phyloP scores from a whole-genome alignment of 1,140 invertebrate genomes.

The honey bee (Apis mellifera) region DNA sequence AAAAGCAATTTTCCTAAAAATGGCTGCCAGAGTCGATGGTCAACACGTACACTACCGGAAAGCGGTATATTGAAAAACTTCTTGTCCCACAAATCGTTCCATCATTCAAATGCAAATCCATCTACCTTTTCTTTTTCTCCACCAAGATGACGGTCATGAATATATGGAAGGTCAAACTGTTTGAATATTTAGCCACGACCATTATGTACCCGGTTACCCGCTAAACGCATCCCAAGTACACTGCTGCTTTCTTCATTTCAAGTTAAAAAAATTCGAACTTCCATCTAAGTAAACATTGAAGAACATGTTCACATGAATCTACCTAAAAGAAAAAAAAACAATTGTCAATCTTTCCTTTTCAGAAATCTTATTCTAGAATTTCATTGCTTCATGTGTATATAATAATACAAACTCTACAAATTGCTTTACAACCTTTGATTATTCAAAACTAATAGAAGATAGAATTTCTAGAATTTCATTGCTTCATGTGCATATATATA shows the following conservation, averaged over 20 bases:
- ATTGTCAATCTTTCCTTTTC: neutral
- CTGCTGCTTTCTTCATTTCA: constrained; percentile 16
- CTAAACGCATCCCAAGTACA: constrained; percentile 17
- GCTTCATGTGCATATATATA: neutral
- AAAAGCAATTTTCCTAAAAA: neutral
- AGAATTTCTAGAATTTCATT: too few relatives aligned
- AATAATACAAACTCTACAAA: neutral
- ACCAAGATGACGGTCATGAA: constrained; percentile 45
- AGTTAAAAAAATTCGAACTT: constrained; percentile 4
- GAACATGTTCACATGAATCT: neutral
- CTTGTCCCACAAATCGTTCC: constrained; percentile 30
- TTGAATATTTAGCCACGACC: constrained; percentile 33
- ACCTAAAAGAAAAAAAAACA: neutral
- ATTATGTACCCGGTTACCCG: neutral
- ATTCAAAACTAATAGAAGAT: neutral
- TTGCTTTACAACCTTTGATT: too few relatives aligned
- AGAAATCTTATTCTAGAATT: constrained; percentile 4
- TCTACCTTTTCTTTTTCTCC: constrained; percentile 30
- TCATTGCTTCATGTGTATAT: neutral
- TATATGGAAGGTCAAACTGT: constrained; percentile 42
- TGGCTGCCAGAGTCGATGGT: too few relatives aligned
- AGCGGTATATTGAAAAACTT: constrained; percentile 21
- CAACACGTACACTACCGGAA: too few relatives aligned
- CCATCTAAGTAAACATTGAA: neutral
- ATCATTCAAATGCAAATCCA: constrained; percentile 58